Evolutionary conservation across 2,888 invertebrate genomes (phyloP), one percentile per base, ranked within the genome.

Genomic region (Lamproptera curius): DNA sequence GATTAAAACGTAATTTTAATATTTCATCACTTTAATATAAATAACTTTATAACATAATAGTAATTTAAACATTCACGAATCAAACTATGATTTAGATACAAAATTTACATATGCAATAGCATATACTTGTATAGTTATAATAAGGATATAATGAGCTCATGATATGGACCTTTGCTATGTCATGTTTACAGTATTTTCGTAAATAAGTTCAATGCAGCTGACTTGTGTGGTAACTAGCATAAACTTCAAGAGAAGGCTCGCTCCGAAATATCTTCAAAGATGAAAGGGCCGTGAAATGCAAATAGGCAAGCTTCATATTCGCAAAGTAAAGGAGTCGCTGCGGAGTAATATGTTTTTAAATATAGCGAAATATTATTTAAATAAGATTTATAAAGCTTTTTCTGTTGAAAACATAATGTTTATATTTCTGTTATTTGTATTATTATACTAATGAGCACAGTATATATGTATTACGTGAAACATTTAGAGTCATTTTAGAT

Each of bases 201-300:
- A 46, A 43, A 43, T 36, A 38, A 36, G 35, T 31, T 34, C 62
- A 63, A 62, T 66, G 70, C 70, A 70, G 71, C 71, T 69, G 70
- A 75, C 73, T 76, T 69, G 62, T 38, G 59, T 67, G 63, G 71
- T 71, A 78, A 80, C 80, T 77, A 73, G 73, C 73, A 73, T 74
- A 71, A 79, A 79, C 70, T 80, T 77, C 68, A 66, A 70, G 68
- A 69, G 65, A 72, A 71, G 67, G 74, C 76, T 76, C 73, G 61
- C 70, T 71, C 67, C 57, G 59, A 70, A 78, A 76, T 78, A 75
- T 79, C 79, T 66, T 65, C 59, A 61, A 56, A 67, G 64, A 67
- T 57, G 70, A 70, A 70, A 74, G 69, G 62, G 68, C 58, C 65
- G 63, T 69, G 65, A 59, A 66, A 69, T 54, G 71, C 61, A 72